Evolutionary conservation across 2,888 invertebrate species (phyloP), one percentile per base, ranked within the genome.

Genomic region (Ochropleura leucogaster): DNA sequence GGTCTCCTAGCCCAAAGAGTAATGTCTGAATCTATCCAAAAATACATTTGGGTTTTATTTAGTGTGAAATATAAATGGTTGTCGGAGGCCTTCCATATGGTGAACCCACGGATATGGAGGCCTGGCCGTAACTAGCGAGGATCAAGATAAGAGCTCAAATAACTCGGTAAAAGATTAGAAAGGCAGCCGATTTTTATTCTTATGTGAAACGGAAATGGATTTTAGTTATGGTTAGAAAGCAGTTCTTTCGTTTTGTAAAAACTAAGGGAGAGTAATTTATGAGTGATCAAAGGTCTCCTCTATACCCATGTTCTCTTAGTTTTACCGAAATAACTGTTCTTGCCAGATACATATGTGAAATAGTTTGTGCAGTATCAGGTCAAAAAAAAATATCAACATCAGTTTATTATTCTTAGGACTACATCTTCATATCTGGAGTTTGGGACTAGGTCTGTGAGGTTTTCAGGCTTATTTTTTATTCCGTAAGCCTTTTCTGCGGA

Each of bases 21-120:
- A 77, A 86, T 75, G 72, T 70, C 77, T 78, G 79, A 77, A 80
- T 84, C 79, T 70, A 77, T 68, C 67, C 72, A 74, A 74, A 82
- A 85, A 87, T 79, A 79, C 82, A 67, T 85, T 80, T 72, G 84
- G 80, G 78, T 80, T 88, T 85, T 88, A 88, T 87, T 79, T 87
- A 88, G 74, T 80, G 85, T 83, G 80, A 85, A 85, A 83, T 84
- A 87, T 88, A 86, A 79, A 84, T 77, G 72, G 79, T 57, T 67
- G 69, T 82, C 76, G 77, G 75, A 46, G 55, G 57, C 72, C 72
- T 63, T 66, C 76, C 62, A 40, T 81, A 63, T 53, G 74, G 68
- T 42, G 62, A 55, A 18, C 72, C 71, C 72, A 44, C 30, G 68
- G 74, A 70, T 51, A 53, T 69, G 42, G 59, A 47, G n/a, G 51